Evolutionary conservation across 2,888 invertebrate genomes (phyloP).

Genomic region (Pegoplata infirma): DNA sequence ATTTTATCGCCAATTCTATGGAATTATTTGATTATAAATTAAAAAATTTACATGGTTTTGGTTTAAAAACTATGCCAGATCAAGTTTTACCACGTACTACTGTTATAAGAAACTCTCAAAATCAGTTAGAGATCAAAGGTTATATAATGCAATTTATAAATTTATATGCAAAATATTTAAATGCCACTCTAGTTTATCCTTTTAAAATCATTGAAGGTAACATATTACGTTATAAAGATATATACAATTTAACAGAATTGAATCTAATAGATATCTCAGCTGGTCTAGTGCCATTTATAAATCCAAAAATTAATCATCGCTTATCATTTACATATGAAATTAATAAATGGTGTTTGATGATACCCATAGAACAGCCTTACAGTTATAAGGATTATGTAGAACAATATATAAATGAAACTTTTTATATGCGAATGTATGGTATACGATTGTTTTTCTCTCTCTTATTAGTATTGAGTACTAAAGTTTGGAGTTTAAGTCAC

Average conservation of each 20-base stretch:
- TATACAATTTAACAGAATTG: slow-evolving; percentile 28
- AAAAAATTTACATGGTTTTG: slow-evolving; percentile 33
- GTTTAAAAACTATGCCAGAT: slow-evolving; percentile 35
- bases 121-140: slow-evolving; percentile 13
- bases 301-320: background rate
- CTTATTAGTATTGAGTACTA: slow-evolving; percentile 12
- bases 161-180: slow-evolving; percentile 19
- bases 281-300: background rate
- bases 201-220: slow-evolving; percentile 5
- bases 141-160: slow-evolving; percentile 36
- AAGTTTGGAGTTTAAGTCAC: slow-evolving; percentile 26
- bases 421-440: background rate
- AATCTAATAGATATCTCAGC: slow-evolving; percentile 44
- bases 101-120: background rate
- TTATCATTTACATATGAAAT: slow-evolving; percentile 30
- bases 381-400: background rate
- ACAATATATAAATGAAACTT: background rate
- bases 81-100: slow-evolving; percentile 34
- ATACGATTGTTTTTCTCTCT: background rate
- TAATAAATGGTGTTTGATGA: slow-evolving; percentile 35
- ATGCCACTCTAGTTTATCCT: slow-evolving; percentile 34
- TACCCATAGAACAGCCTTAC: slow-evolving; percentile 36
- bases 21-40: slow-evolving; percentile 31
- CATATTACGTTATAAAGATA: background rate
- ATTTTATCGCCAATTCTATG: background rate